Evolutionary conservation across 1,140 invertebrate species (phyloP), one percentile per base, ranked within the genome.

Genomic region (Pectinophora gossypiella): DNA sequence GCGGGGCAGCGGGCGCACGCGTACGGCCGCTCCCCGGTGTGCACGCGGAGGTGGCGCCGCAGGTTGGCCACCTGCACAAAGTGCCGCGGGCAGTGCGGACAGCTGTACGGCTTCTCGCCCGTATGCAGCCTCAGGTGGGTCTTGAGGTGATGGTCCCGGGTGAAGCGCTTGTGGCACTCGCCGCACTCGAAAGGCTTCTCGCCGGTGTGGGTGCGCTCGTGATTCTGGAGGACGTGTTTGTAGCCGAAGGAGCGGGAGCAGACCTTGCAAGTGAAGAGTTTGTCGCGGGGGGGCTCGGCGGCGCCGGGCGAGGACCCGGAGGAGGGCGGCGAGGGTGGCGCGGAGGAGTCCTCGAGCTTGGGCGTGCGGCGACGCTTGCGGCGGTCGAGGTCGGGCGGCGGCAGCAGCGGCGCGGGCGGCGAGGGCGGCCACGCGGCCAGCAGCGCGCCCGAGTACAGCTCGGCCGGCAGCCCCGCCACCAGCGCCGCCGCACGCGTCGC

Each of bases 121-220:
- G 96, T 98, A 80, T 98, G 97, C 22, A 98, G 87, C 6, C 96
- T 89, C 90, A 98, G 95, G 77, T 98, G 97, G 0, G 96, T 98
- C 83, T 98, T 98, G 23, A 98, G 87, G 67, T 98, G 96, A 70
- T 98, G 96, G 77, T 98, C 96, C n/a, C 98, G 92, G 1, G 97
- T 99, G 77, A 99, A 99, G 59, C 95, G 91, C 78, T 98, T 97
- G 63, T 97, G 94, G 80, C 98, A 99, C 80, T 96, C 94, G 4
- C 93, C 93, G 76, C 98, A 99, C 72, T 98, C 95, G 88, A 99
- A 99, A 0, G 98, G 98, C 70, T 98, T 98, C 73, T 98, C 96
- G 0, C 98, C 97, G 0, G 97, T 99, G 79, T 99, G 98, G 0
- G 97, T 99, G 46, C 97, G 92, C 61, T 98, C 96, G 80, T 99